Base-by-base conservation (phyloP, 1,140 invertebrate genomes). In the Fopius arisanus region DNA sequence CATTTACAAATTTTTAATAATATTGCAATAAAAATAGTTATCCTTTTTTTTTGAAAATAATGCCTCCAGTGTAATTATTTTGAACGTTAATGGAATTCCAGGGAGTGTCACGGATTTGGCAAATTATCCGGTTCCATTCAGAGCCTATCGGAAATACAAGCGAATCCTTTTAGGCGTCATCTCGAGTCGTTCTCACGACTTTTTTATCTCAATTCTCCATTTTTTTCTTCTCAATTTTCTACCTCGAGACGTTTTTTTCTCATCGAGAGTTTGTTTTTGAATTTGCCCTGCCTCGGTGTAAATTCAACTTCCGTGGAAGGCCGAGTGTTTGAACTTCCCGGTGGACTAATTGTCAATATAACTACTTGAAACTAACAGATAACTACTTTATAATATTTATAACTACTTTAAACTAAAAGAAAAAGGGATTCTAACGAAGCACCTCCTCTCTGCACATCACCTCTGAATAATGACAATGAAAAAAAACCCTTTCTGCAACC, bases 161-260 rank as follows among this genome's bases (percentile, higher is more conserved):
- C 54, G 54, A 59, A 59, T 59, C 54, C 54, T 59, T 59, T 59
- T 59, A 59, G 26, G 10, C 54, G 54, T 59, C 54, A 59, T 59
- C 54, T 59, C 23, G 54, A 6, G 43, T 51, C 54, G 23, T 59
- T 59, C 54, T 59, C 54, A 59, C 54, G 54, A 59, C 3, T 12
- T 23, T 59, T 59, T 59, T 59, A 26, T 21, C 23, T 59, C 10
- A 19, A 48, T 48, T 48, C 43, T 16, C 14, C n/a, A n/a, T n/a
- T n/a, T n/a, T n/a, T n/a, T n/a, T n/a, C n/a, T n/a, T n/a, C n/a
- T n/a, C n/a, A n/a, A n/a, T n/a, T 48, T 48, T 48, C 16, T 12
- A 19, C 16, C 5, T 19, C 16, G 7, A 2, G 16, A 19, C 16
- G 43, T 12, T 48, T 48, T 48, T 19, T 48, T 48, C 5, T 14